These are phyloP conservation scores for Eclectus roratus DNA, from an alignment of 2,113 vertebrate genomes.

Conservation along the genomic window DNA sequence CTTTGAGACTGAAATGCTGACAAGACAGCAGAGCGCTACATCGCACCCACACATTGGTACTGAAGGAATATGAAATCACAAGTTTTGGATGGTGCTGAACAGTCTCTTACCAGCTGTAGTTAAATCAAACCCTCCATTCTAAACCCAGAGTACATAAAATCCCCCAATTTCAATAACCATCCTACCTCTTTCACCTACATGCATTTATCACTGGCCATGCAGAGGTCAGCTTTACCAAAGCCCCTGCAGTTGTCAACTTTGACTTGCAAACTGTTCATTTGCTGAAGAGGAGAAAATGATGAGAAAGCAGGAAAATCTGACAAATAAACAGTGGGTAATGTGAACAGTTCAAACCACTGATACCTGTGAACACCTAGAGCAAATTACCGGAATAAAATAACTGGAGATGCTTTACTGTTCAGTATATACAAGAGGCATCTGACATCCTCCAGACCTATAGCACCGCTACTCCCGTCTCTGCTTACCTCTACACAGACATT, in stretches of 20 bases:
- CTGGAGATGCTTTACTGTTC: neutral
- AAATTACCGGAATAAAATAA: neutral
- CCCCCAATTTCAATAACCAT: neutral
- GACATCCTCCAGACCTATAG: neutral
- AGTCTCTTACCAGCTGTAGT: neutral
- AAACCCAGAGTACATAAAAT: neutral
- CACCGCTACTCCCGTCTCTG: neutral
- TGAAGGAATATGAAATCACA: neutral
- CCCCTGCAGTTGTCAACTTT: neutral
- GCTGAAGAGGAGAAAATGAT: neutral
- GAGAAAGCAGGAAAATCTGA: neutral
- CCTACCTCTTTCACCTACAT: neutral
- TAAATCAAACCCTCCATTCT: neutral
- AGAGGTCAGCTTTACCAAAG: neutral
- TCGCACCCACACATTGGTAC: neutral
- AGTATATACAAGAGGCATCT: neutral
- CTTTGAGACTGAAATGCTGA: neutral
- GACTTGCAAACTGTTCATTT: neutral
- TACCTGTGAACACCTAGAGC: neutral
- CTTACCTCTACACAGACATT: neutral
- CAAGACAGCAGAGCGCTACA: neutral
- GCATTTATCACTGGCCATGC: fast-evolving
- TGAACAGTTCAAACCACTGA: neutral
- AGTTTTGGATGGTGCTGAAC: neutral
- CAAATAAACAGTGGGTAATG: neutral